Evolutionary conservation across 2,797 vertebrate genomes (phyloP).

Genomic region (Sebastes dallii): DNA sequence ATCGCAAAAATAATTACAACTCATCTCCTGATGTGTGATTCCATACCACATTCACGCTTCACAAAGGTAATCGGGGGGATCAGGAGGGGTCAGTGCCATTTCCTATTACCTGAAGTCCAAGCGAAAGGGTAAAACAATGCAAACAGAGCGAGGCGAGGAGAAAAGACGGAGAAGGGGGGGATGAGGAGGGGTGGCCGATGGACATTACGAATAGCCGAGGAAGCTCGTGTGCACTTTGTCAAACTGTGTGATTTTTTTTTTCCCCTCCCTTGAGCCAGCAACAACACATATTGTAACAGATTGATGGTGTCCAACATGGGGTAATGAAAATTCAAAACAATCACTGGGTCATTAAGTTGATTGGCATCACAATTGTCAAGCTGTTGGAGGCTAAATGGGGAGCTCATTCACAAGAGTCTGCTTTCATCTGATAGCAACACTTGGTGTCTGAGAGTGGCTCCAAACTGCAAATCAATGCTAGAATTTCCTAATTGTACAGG

Average conservation of each 20-base stretch:
- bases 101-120: conserved; percentile 93
- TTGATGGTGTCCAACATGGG: conserved; percentile 90
- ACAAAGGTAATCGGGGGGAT: conserved; percentile 93
- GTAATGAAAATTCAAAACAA: conserved; percentile 87
- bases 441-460: conserved; percentile 24
- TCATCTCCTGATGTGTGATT: conserved; percentile 96
- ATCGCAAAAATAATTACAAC: conserved; percentile 95
- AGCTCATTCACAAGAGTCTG: conserved; percentile 84
- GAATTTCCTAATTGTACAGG: background rate
- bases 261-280: conserved; percentile 79
- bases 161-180: conserved; percentile 42
- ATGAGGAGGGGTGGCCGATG: conserved; percentile 46
- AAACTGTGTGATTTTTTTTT: conserved; percentile 85
- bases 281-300: conserved; percentile 83
- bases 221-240: conserved; percentile 85
- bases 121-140: conserved; percentile 82
- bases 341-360: conserved; percentile 89
- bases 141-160: conserved; percentile 63
- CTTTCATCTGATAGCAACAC: conserved; percentile 68
- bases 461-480: background rate
- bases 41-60: conserved; percentile 93
- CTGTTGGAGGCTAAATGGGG: conserved; percentile 85
- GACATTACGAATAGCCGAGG: conserved; percentile 84
- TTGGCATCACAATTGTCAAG: conserved; percentile 90
- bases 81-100: conserved; percentile 95